These are phyloP conservation scores for Epsilonema sp. DNA, from an alignment of 2,888 invertebrate genomes.

Conservation along the genomic window DNA sequence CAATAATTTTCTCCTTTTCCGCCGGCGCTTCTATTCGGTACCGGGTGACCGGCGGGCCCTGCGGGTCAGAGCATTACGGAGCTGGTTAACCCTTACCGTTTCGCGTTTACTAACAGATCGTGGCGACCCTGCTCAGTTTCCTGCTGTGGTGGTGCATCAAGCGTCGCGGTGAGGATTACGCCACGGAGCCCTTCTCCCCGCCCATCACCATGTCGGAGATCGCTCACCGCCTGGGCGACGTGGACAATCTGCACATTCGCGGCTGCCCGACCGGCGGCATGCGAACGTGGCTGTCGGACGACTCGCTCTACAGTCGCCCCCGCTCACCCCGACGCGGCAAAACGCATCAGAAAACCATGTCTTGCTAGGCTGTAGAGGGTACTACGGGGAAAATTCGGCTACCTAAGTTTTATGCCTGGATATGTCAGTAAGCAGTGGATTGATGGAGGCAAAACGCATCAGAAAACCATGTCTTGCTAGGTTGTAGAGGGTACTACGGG, in stretches of 20 bases:
- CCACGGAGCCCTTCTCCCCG: slow-evolving; percentile 7
- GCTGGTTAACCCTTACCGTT: too few species aligned
- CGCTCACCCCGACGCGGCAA: slow-evolving; percentile 4
- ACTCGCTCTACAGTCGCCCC: slow-evolving; percentile 7
- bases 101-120: neutral
- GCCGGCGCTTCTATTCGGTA: too few species aligned
- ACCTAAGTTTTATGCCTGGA: too few species aligned
- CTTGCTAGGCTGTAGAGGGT: too few species aligned
- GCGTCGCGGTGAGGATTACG: neutral
- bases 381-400: too few species aligned
- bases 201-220: slow-evolving; percentile 11
- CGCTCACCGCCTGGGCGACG: slow-evolving; percentile 9
- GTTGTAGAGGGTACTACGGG: too few species aligned
- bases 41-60: too few species aligned
- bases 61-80: too few species aligned
- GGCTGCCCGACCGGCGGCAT: neutral
- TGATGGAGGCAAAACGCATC: neutral
- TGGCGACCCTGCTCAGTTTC: neutral
- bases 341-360: slow-evolving; percentile 7
- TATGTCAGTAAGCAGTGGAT: too few species aligned
- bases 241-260: neutral
- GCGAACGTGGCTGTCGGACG: slow-evolving; percentile 9
- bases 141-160: slow-evolving; percentile 8
- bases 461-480: slow-evolving; percentile 10
- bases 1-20: too few species aligned